Evolutionary conservation across 2,113 vertebrate species (phyloP).

Genomic region (Suricata suricatta): DNA sequence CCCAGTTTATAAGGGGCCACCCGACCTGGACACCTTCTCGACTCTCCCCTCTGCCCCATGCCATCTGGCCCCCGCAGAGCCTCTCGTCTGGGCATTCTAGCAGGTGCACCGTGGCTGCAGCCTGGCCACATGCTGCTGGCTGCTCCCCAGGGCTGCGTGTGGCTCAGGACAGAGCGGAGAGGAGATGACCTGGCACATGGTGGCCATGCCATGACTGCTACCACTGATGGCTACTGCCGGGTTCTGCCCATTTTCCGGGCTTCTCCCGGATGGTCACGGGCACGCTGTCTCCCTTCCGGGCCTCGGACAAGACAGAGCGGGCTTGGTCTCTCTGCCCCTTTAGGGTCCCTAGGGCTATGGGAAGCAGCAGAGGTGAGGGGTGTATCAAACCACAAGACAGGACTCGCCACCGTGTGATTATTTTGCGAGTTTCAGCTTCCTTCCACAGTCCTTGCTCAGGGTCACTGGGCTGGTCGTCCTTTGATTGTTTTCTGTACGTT

Average conservation of each 20-base stretch:
- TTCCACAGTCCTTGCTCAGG: too few species aligned
- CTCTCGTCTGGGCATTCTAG: background rate
- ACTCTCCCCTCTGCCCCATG: background rate
- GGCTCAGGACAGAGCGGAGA: background rate
- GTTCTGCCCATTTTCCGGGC: background rate
- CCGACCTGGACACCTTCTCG: background rate
- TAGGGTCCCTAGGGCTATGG: background rate
- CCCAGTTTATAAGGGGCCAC: background rate
- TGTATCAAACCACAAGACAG: background rate
- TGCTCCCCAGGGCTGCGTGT: background rate
- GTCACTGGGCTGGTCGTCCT: background rate
- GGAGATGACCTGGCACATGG: background rate
- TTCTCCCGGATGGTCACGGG: background rate
- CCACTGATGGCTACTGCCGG: fast-evolving
- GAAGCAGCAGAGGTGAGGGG: background rate
- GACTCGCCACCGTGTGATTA: fast-evolving
- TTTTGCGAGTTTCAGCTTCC: background rate
- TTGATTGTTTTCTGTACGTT: background rate
- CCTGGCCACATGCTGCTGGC: fast-evolving
- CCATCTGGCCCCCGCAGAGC: background rate
- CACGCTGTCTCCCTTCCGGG: too few species aligned
- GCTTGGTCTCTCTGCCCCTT: background rate
- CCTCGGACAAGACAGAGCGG: background rate
- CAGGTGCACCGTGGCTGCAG: background rate
- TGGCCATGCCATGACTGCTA: background rate